phyloP scores from a whole-genome alignment of 2,113 vertebrate genomes.

The Apistogramma diplotaenia region DNA sequence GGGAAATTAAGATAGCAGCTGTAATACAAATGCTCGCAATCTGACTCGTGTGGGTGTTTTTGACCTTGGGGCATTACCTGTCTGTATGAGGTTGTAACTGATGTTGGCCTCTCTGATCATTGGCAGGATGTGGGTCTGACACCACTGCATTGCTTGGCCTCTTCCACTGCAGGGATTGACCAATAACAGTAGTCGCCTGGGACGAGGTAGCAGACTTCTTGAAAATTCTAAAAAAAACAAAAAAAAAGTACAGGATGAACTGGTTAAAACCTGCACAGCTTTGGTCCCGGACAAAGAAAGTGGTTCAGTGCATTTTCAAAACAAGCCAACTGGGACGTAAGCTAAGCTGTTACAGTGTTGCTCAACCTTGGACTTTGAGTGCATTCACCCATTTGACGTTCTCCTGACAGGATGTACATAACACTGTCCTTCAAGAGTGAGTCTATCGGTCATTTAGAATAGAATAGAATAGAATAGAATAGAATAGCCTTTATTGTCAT shows the following conservation, averaged over 20 bases:
- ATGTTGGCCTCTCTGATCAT: constrained; percentile 90
- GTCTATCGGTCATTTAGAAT: constrained; percentile 1
- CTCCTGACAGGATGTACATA: background rate
- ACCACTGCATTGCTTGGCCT: constrained; percentile 87
- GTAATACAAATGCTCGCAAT: background rate
- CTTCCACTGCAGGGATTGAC: constrained; percentile 89
- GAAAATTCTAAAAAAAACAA: constrained; percentile 77
- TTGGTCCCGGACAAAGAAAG: background rate
- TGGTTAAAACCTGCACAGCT: background rate
- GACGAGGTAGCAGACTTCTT: constrained; percentile 80
- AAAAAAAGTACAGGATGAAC: background rate
- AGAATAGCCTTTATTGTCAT: too few species aligned
- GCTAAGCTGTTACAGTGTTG: constrained; percentile 16
- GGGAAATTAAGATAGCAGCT: background rate
- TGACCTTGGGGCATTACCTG: constrained; percentile 72
- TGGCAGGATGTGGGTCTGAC: constrained; percentile 86
- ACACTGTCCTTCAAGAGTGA: background rate
- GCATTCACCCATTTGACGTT: constrained; percentile 24
- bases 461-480: too few species aligned
- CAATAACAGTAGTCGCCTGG: constrained; percentile 84
- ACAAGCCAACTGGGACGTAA: background rate
- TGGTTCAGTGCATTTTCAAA: background rate
- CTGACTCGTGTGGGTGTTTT: background rate
- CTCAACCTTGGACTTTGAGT: constrained; percentile 30
- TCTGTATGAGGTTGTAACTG: constrained; percentile 91